A percentile compares a stretch with the other conserved stretches of the same genome.
These are phyloP conservation scores for Azemiops feae DNA, from an alignment of 2,113 vertebrate genomes.

Conservation along the genomic window DNA sequence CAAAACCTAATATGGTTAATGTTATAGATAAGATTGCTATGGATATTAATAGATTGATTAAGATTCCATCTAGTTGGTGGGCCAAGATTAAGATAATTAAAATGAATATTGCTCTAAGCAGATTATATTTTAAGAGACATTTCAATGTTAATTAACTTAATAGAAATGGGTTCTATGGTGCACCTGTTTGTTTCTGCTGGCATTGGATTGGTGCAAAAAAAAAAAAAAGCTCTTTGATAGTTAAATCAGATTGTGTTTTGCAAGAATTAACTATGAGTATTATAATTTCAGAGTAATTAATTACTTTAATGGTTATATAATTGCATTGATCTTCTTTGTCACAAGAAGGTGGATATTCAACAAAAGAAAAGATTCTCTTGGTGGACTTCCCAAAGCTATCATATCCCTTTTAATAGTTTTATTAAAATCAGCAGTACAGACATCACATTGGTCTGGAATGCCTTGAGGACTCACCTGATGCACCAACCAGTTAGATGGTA, in stretches of 20 bases:
- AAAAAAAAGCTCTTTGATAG: background rate
- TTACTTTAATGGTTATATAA: background rate
- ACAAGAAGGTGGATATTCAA: background rate
- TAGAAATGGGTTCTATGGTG: background rate
- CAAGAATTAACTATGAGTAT: background rate
- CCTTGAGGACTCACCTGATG: constrained; percentile 72
- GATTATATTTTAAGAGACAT: background rate
- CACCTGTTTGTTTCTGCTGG: background rate
- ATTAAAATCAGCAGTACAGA: background rate
- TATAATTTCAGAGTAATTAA: background rate
- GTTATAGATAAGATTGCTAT: background rate
- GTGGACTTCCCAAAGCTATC: background rate
- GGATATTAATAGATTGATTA: background rate
- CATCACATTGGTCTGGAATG: background rate
- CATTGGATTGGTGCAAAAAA: background rate
- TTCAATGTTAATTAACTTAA: background rate
- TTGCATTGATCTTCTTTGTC: background rate
- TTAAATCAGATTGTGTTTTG: background rate
- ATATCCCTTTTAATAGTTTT: background rate
- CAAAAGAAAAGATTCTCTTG: background rate
- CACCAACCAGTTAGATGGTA: constrained; percentile 78
- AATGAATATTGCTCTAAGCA: background rate
- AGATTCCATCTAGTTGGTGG: background rate
- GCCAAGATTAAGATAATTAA: background rate
- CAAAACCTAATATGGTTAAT: background rate